These are phyloP conservation scores for Hepsetus odoe DNA, from an alignment of 2,113 vertebrate genomes.

Conservation along the genomic window DNA sequence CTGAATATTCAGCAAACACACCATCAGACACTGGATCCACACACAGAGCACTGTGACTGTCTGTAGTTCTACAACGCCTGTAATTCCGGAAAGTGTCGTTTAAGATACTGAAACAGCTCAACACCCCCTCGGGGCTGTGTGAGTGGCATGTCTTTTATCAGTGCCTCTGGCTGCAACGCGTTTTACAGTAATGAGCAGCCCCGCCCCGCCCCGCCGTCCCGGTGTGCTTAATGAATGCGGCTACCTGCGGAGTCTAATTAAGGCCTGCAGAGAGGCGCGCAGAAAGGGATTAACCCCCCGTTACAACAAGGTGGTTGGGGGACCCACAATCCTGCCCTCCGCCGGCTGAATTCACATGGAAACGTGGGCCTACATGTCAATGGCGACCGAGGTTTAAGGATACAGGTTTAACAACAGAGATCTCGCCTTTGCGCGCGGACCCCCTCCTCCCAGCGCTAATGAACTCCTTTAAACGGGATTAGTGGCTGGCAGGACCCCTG, in stretches of 20 bases:
- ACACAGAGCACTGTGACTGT: too few species aligned
- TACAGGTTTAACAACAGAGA: slow-evolving; percentile 34
- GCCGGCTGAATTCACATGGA: slow-evolving; percentile 53
- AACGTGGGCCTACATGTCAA: slow-evolving; percentile 40
- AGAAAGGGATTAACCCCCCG: slow-evolving; percentile 39
- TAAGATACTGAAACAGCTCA: too few species aligned
- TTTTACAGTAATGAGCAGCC: slow-evolving; percentile 45
- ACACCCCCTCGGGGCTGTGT: not conserved
- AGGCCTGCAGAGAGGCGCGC: slow-evolving; percentile 34
- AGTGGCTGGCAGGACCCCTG: slow-evolving; percentile 47
- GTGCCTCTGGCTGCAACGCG: slow-evolving; percentile 24
- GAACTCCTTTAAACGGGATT: slow-evolving; percentile 56
- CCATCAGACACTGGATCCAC: too few species aligned
- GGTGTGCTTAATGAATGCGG: slow-evolving; percentile 42
- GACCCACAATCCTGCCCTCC: slow-evolving; percentile 47
- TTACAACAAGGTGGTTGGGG: slow-evolving; percentile 5
- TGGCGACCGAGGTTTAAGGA: slow-evolving; percentile 26
- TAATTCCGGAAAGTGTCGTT: too few species aligned
- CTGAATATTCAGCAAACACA: too few species aligned
- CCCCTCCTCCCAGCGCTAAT: slow-evolving; percentile 33
- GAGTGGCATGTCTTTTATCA: slow-evolving; percentile 18
- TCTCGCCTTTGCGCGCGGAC: slow-evolving; percentile 52
- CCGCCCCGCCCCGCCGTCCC: slow-evolving; percentile 1
- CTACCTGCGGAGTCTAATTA: slow-evolving; percentile 44
- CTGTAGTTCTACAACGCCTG: too few species aligned